Base-by-base conservation (phyloP, 2,113 vertebrate species). In the Barnardius zonarius region DNA sequence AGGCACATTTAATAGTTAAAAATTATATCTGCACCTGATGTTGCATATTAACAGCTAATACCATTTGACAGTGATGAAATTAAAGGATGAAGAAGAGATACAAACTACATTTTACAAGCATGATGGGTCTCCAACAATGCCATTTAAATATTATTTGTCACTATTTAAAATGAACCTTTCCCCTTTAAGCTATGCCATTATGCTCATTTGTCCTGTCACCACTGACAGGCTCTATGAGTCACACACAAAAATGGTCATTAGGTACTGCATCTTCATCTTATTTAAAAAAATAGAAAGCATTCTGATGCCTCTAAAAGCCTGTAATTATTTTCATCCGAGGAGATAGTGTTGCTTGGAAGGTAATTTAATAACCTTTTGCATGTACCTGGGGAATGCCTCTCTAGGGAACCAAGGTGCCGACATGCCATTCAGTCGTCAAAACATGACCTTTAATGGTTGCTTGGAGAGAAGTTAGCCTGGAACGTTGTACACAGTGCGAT, bases 281-380 rank as follows among this genome's bases (percentile, higher is more conserved):
- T 98, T 98, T 98, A 96, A 98, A 98, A 98, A 98, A 97, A 98
- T 98, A 98, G 98, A 97, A 98, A 98, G 98, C 99, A 98, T 99
- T 98, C 98, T 98, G 98, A 98, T 98, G 98, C 98, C 98, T 98
- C 98, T 99, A 99, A 99, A 99, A 98, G 98, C 99, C 99, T 99
- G 98, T 99, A 99, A 99, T 99, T 99, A 99, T 99, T 99, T 99
- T 99, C 99, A 99, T 99, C 98, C 97, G 94, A 98, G 98, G 98
- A 99, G 98, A 99, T 98, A 98, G 98, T 98, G 98, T 98, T 98
- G 98, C 98, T 98, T 97, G 94, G 98, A 99, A 99, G 99, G 99
- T 99, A 99, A 99, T 99, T 99, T 99, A 98, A 99, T 99, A 99
- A 99, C 99, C 99, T 99, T 99, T 99, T 98, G 99, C 99, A 98